Conservation (phyloP, 92 coral and sea anemone genomes). For the Bergia sp. region DNA sequence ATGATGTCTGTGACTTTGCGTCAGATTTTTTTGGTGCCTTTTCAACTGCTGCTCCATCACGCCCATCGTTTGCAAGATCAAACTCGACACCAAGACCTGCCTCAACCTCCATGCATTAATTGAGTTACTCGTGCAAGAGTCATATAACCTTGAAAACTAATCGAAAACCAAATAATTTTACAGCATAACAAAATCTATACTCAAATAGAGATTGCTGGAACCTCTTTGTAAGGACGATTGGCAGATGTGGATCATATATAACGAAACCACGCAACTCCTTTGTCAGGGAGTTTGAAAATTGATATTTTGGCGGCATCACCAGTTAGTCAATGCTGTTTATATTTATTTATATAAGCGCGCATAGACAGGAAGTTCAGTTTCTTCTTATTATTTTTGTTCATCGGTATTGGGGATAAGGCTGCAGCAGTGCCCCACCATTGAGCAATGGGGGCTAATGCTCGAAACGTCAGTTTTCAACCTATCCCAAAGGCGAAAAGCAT, state of each 20-base stretch:
- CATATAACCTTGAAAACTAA: too few relatives aligned
- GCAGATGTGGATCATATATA: neutral
- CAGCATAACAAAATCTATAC: too few relatives aligned
- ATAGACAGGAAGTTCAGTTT: too few relatives aligned
- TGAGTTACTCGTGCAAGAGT: neutral
- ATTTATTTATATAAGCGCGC: too few relatives aligned
- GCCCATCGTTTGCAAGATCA: slow-evolving; percentile 82
- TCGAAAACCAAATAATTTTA: too few relatives aligned
- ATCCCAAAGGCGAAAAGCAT: too few relatives aligned
- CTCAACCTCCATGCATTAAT: neutral
- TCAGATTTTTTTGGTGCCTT: slow-evolving; percentile 94
- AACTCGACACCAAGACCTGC: slow-evolving; percentile 35
- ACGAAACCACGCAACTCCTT: neutral
- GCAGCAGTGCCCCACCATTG: too few relatives aligned
- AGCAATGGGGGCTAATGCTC: too few relatives aligned
- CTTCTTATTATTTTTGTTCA: too few relatives aligned
- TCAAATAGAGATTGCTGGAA: too few relatives aligned
- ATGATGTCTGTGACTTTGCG: slow-evolving; percentile 95
- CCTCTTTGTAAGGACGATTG: neutral
- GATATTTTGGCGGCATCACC: neutral
- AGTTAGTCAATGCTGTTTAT: neutral
- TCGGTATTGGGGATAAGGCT: too few relatives aligned
- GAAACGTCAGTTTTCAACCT: too few relatives aligned
- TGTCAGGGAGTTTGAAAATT: neutral
- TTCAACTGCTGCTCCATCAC: slow-evolving; percentile 84